phyloP scores from a whole-genome alignment of 2,113 vertebrate species.

The Leuciscus idus region DNA sequence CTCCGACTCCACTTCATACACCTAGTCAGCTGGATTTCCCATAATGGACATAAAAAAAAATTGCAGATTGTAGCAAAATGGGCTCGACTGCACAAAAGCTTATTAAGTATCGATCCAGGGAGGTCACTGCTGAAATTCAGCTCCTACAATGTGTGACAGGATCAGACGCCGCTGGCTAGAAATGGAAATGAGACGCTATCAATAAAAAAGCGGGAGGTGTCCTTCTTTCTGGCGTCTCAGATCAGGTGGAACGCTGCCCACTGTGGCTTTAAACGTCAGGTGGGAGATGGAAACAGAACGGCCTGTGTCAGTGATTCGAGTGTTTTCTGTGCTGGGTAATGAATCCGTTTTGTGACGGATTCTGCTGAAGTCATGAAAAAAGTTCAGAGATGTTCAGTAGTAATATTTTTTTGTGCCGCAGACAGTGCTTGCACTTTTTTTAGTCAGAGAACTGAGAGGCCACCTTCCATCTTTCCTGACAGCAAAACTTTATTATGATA shows the following conservation, averaged over 20 bases:
- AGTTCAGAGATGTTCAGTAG: conserved; percentile 10
- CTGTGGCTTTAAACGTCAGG: conserved; percentile 44
- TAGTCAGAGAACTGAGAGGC: background rate
- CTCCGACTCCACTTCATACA: conserved; percentile 68
- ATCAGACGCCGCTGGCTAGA: conserved; percentile 49
- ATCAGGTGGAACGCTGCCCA: conserved; percentile 42
- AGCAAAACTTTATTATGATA: conserved; percentile 17
- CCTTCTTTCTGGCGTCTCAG: conserved; percentile 53
- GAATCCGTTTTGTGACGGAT: conserved; percentile 35
- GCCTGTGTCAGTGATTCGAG: conserved; percentile 56
- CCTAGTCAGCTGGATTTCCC: conserved; percentile 78
- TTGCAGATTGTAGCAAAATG: conserved; percentile 79
- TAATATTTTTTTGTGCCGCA: background rate
- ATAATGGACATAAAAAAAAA: conserved; percentile 77
- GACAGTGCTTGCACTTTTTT: conserved; percentile 11
- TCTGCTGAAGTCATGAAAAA: conserved; percentile 33
- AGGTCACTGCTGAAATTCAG: conserved; percentile 75
- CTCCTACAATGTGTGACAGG: conserved; percentile 68
- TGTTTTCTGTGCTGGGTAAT: conserved; percentile 48
- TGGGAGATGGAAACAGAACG: conserved; percentile 40
- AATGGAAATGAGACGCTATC: conserved; percentile 70
- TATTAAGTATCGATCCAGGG: conserved; percentile 80
- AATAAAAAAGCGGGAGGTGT: conserved; percentile 62
- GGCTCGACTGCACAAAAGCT: conserved; percentile 74
- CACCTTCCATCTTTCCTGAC: conserved; percentile 21